These are phyloP conservation scores for Diploptera punctata DNA, from an alignment of 2,888 invertebrate genomes.

Conservation along the genomic window DNA sequence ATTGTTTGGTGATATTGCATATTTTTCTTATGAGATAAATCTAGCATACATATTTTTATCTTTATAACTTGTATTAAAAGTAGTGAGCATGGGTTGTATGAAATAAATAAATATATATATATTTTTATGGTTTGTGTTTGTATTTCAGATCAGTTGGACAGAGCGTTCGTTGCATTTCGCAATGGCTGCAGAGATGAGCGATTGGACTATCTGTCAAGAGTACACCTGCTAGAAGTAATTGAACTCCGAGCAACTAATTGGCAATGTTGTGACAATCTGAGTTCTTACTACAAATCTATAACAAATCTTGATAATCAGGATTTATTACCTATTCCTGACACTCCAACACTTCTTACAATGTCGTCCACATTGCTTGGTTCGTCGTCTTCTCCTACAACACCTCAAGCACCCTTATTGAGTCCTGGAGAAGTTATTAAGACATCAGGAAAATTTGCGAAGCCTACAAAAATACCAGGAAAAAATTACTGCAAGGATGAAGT, in stretches of 20 bases:
- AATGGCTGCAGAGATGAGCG: constrained; percentile 89
- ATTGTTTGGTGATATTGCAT: no score
- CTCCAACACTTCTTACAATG: constrained; percentile 24
- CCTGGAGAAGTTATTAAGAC: constrained; percentile 88
- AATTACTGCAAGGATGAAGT: constrained; percentile 96
- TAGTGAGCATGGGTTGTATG: no score
- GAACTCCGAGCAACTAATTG: constrained; percentile 92
- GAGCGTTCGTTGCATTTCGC: constrained; percentile 83
- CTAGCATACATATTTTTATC: no score
- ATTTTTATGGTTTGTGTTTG: no score
- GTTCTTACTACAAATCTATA: constrained; percentile 74
- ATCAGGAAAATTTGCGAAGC: constrained; percentile 87
- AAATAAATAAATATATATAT: background rate
- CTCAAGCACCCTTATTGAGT: constrained; percentile 66
- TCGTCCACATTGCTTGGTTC: constrained; percentile 13
- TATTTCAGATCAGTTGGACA: constrained; percentile 75
- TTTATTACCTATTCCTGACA: constrained; percentile 26
- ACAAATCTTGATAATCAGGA: constrained; percentile 51
- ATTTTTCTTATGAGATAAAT: no score
- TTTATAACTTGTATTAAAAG: no score
- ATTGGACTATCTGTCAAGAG: constrained; percentile 83
- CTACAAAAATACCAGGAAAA: constrained; percentile 90
- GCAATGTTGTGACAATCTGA: constrained; percentile 85
- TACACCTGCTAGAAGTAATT: constrained; percentile 89
- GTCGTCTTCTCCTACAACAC: constrained; percentile 50